A percentile compares a stretch with the other conserved stretches of the same genome.
Conservation (phyloP, 2,113 vertebrate species). For the Mola mola region DNA sequence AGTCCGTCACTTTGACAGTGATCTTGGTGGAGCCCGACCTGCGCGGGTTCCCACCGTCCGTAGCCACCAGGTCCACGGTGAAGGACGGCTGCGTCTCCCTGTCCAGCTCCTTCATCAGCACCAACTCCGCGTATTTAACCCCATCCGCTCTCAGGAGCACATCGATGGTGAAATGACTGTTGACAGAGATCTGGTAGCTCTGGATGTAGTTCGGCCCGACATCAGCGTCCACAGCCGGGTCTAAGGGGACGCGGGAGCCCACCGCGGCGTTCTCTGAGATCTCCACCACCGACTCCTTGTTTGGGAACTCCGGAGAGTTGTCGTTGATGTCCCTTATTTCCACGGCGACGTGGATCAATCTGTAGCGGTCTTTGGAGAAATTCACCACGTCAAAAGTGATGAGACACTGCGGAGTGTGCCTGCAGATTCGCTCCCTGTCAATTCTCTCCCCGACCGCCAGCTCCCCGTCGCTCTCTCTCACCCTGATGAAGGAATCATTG, state of each 20-base stretch:
- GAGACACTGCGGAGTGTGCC: slow-evolving; percentile 86
- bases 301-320: slow-evolving; percentile 91
- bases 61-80: slow-evolving; percentile 89
- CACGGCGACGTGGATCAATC: slow-evolving; percentile 94
- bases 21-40: slow-evolving; percentile 88
- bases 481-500: slow-evolving; percentile 90
- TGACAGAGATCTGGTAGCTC: slow-evolving; percentile 91
- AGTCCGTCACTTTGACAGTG: slow-evolving; percentile 89
- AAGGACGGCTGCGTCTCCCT: slow-evolving; percentile 89
- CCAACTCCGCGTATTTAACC: slow-evolving; percentile 92
- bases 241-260: slow-evolving; percentile 89
- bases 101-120: slow-evolving; percentile 93
- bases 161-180: slow-evolving; percentile 92
- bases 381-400: slow-evolving; percentile 94
- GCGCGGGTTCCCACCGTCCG: slow-evolving; percentile 87
- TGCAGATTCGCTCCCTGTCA: slow-evolving; percentile 92
- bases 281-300: slow-evolving; percentile 85
- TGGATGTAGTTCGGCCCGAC: slow-evolving; percentile 93
- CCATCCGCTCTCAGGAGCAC: slow-evolving; percentile 92
- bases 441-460: slow-evolving; percentile 90
- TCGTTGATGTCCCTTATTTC: slow-evolving; percentile 95
- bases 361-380: slow-evolving; percentile 91
- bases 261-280: slow-evolving; percentile 89
- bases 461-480: slow-evolving; percentile 92
- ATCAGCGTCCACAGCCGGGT: slow-evolving; percentile 90